phyloP scores from a whole-genome alignment of 2,888 invertebrate species.

The Adelphocoris suturalis region DNA sequence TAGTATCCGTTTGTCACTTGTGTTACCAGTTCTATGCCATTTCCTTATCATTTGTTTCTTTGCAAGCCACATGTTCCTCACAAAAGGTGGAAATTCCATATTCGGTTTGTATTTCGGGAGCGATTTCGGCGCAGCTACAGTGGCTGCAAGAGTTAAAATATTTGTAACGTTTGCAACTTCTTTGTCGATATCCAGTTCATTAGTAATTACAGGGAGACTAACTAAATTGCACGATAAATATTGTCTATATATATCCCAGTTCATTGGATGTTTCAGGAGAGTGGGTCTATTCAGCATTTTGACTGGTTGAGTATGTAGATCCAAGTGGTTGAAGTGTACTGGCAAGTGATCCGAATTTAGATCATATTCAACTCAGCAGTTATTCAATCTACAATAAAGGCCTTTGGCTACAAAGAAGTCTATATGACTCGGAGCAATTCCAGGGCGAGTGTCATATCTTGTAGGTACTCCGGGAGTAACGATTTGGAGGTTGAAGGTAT shows the following conservation, averaged over 20 bases:
- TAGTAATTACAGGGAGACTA: background rate
- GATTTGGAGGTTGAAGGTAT: background rate
- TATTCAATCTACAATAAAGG: background rate
- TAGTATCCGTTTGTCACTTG: background rate
- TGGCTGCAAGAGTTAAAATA: background rate
- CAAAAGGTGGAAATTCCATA: background rate
- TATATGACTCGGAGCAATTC: background rate
- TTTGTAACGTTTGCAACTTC: background rate
- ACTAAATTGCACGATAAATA: background rate
- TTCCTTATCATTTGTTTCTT: background rate
- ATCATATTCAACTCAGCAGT: background rate
- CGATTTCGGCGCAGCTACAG: background rate
- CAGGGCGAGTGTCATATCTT: slow-evolving; percentile 8
- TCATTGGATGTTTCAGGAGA: background rate
- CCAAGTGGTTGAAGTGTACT: no score
- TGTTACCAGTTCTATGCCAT: background rate
- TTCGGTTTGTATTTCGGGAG: background rate
- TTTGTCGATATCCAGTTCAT: background rate
- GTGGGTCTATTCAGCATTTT: background rate
- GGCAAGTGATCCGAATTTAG: background rate
- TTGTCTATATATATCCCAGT: slow-evolving; percentile 13
- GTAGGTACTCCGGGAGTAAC: background rate
- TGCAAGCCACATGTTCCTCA: background rate
- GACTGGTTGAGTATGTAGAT: background rate
- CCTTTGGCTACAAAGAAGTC: slow-evolving; percentile 23